phyloP scores from a whole-genome alignment of 2,113 vertebrate genomes.

The Peromyscus maniculatus region DNA sequence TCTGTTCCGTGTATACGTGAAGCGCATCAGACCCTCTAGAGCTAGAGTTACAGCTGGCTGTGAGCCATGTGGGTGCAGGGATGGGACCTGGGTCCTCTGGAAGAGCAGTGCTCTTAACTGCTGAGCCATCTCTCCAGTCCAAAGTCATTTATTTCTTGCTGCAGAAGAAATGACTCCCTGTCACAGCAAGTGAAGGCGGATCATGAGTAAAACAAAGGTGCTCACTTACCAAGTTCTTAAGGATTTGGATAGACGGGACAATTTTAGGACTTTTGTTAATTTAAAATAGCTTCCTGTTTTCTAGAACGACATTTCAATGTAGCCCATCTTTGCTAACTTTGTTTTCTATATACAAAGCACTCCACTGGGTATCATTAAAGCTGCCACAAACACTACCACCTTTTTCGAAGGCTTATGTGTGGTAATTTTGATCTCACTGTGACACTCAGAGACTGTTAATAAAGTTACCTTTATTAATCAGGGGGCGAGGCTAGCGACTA shows the following conservation, averaged over 20 bases:
- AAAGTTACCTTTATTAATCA: background rate
- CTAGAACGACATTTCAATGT: background rate
- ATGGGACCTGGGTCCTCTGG: background rate
- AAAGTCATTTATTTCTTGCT: background rate
- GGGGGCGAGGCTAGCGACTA: background rate
- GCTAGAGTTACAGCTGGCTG: background rate
- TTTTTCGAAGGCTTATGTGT: background rate
- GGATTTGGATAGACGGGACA: background rate
- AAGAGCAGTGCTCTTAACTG: background rate
- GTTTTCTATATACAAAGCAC: background rate
- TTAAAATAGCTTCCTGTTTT: conserved; percentile 47
- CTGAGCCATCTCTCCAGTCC: background rate
- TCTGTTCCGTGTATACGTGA: background rate
- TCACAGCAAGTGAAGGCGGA: background rate
- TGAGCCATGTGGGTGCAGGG: background rate
- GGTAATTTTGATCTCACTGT: background rate
- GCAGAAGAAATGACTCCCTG: background rate
- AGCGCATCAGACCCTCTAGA: background rate
- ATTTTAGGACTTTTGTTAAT: background rate
- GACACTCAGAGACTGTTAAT: background rate
- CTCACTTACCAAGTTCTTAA: background rate
- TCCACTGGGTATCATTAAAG: background rate
- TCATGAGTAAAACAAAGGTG: background rate
- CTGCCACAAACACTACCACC: too few relatives aligned
- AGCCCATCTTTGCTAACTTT: background rate